Percentiles rank a stretch among this genome's conserved stretches.
Evolutionary conservation across 2,888 invertebrate species (phyloP).

Genomic region (Stenichneumon culpator): DNA sequence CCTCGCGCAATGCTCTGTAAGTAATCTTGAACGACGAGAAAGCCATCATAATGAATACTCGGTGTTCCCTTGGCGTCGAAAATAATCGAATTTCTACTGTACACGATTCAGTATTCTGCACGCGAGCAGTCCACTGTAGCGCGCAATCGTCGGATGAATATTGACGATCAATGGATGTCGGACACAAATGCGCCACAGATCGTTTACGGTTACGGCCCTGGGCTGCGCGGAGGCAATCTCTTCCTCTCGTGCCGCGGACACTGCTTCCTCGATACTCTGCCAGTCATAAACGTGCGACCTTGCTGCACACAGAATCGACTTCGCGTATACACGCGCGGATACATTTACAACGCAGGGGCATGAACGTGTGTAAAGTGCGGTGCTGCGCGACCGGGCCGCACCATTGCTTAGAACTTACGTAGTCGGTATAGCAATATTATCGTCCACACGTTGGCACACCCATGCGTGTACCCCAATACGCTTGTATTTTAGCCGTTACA

Average conservation of each 20-base stretch:
- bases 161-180: neutral
- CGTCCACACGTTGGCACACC: neutral
- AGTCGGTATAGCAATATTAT: neutral
- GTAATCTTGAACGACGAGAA: no score
- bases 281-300: conserved; percentile 40
- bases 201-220: conserved; percentile 49
- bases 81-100: neutral
- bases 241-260: conserved; percentile 27
- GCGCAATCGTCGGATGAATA: neutral
- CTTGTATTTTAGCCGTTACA: neutral
- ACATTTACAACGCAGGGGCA: neutral
- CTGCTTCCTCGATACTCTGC: conserved; percentile 24
- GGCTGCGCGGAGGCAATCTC: conserved; percentile 2
- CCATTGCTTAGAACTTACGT: neutral
- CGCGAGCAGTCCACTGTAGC: neutral
- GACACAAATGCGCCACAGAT: conserved; percentile 27
- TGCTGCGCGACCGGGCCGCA: conserved; percentile 1
- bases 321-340: neutral
- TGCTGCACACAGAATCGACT: conserved; percentile 24
- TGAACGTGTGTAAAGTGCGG: neutral
- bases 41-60: neutral
- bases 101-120: neutral
- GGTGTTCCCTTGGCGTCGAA: neutral
- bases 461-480: neutral
- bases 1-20: no score